Evolutionary conservation across 1,140 invertebrate species (phyloP).

Genomic region (Drosophila baimaii): DNA sequence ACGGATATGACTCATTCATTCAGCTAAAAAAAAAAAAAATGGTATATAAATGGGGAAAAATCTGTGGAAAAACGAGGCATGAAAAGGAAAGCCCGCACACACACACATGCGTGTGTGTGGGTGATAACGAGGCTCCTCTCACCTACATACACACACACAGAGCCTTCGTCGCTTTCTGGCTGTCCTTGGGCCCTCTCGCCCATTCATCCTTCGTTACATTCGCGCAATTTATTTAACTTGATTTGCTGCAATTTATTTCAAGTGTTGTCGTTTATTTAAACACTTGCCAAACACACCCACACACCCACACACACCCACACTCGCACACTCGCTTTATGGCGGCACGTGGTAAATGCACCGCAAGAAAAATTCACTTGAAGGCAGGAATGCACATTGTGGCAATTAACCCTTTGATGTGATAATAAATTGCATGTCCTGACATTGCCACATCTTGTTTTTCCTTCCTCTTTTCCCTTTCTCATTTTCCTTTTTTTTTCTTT

Average conservation of each 20-base stretch:
- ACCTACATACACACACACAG: slow-evolving; percentile 14
- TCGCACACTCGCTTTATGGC: slow-evolving; percentile 9
- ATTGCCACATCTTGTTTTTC: slow-evolving; percentile 10
- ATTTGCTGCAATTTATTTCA: slow-evolving; percentile 81
- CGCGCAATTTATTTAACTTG: slow-evolving; percentile 81
- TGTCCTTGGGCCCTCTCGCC: slow-evolving; percentile 30
- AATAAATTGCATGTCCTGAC: slow-evolving; percentile 37
- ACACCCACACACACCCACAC: slow-evolving; percentile 13
- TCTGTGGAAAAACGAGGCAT: background rate
- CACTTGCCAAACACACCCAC: slow-evolving; percentile 47
- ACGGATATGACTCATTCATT: background rate
- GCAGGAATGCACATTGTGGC: slow-evolving; percentile 26
- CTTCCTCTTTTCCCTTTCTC: background rate
- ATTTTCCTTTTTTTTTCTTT: background rate
- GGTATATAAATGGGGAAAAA: slow-evolving; percentile 2
- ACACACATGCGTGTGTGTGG: slow-evolving; percentile 30
- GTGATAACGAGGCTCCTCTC: slow-evolving; percentile 53
- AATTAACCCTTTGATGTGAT: slow-evolving; percentile 67
- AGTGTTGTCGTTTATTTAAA: slow-evolving; percentile 82
- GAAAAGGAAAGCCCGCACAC: too few species aligned
- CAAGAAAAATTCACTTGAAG: slow-evolving; percentile 65
- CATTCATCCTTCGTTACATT: slow-evolving; percentile 62
- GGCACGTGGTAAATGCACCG: slow-evolving; percentile 61
- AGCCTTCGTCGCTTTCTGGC: too few species aligned
- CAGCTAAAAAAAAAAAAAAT: background rate